Evolutionary conservation across 2,113 vertebrate species (phyloP), one percentile per base, ranked within the genome.

Genomic region (Cavia porcellus): DNA sequence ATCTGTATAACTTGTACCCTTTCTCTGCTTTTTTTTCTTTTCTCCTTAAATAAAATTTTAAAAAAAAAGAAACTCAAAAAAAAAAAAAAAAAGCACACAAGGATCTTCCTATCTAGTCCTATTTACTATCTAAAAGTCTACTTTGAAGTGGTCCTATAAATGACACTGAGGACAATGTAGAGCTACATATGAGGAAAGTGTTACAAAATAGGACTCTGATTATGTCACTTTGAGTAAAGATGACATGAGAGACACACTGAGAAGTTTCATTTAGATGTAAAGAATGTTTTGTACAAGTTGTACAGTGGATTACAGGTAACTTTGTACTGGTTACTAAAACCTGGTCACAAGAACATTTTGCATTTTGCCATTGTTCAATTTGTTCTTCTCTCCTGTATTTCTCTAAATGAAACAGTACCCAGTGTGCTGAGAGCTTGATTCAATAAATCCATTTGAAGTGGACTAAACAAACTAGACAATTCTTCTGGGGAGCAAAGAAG

Each of bases 141-240:
- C 55, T 66, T 17, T 30, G 22, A 6, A 68, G 38, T 1, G 28
- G n/a, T 38, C 38, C 11, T 28, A 14, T n/a, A 25, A 35, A 57
- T 14, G 68, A 32, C 85, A 79, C 47, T 7, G 28, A 62, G 72
- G 50, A 83, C 64, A 12, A 24, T 61, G 30, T 32, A 85, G 74
- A 96, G 59, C 3, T 61, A 22, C 20, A 9, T 2, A 10, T 35
- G 35, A 28, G 42, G 66, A 72, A 68, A 85, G 80, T 95, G 66
- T 83, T 66, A 42, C 14, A 64, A 30, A 80, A 59, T 20, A 84
- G 35, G 4, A 8, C 57, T 86, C 8, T 55, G 86, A 82, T 55
- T 72, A 66, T 15, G 35, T 89, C 85, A 74, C 52, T 55, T 68
- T 55, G 35, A 92, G 61, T n/a, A 74, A 93, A 93, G 61, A 77